Conservation (phyloP, 1,140 invertebrate genomes). For the Eumeta japonica region DNA sequence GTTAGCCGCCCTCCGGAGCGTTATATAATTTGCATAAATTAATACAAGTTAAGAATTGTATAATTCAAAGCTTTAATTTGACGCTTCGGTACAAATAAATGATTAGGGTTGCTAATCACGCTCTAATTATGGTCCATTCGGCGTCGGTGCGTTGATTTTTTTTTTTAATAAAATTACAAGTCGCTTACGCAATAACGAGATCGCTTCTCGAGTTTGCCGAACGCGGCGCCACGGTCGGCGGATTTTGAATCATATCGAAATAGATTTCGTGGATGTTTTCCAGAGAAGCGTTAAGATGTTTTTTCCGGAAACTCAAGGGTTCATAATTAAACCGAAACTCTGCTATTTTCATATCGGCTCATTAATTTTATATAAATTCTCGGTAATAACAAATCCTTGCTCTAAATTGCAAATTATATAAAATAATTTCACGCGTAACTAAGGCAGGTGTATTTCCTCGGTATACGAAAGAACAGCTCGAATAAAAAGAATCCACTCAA, state of each 20-base stretch:
- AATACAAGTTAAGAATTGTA: slow-evolving; percentile 20
- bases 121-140: slow-evolving; percentile 18
- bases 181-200: not conserved
- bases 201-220: no score
- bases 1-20: no score
- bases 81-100: slow-evolving; percentile 22
- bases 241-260: not conserved
- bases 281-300: not conserved
- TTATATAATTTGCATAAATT: slow-evolving; percentile 36
- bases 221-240: no score
- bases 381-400: not conserved
- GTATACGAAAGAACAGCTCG: slow-evolving; percentile 30
- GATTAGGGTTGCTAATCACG: slow-evolving; percentile 29
- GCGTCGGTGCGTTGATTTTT: slow-evolving; percentile 8
- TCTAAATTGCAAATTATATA: not conserved
- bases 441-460: slow-evolving; percentile 40
- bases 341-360: not conserved
- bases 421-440: slow-evolving; percentile 6
- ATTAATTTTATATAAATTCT: slow-evolving; percentile 1
- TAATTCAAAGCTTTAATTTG: slow-evolving; percentile 20
- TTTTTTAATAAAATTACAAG: slow-evolving; percentile 14
- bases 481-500: slow-evolving; percentile 30
- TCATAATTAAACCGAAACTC: not conserved
- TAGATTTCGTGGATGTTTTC: not conserved
- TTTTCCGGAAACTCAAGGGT: not conserved